Conservation (phyloP, 1,140 invertebrate species). For the Phthorimaea operculella region DNA sequence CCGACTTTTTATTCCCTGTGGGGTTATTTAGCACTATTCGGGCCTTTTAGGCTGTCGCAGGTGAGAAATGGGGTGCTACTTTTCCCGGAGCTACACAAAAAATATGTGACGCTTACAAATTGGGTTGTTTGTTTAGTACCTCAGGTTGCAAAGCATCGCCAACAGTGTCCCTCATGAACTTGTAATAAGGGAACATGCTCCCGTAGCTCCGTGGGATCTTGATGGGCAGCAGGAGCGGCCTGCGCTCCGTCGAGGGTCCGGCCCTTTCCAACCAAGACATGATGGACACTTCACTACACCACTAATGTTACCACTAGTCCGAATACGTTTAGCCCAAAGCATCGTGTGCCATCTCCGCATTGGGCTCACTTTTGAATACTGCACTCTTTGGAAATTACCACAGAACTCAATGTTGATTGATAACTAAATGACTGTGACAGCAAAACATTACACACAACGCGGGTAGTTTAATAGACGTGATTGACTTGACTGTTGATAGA, state of each 20-base stretch:
- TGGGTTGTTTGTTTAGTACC: slow-evolving; percentile 23
- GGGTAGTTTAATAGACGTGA: neutral
- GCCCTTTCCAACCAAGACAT: slow-evolving; percentile 25
- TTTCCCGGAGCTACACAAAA: neutral
- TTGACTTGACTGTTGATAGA: neutral
- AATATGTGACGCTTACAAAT: neutral
- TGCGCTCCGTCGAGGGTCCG: slow-evolving; percentile 32
- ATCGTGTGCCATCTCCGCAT: slow-evolving; percentile 36
- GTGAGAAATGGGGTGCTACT: too few species aligned
- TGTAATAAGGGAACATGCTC: slow-evolving; percentile 63
- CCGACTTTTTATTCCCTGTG: too few species aligned
- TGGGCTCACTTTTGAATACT: slow-evolving; percentile 13
- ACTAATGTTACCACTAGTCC: slow-evolving; percentile 21
- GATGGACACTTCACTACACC: slow-evolving; percentile 12
- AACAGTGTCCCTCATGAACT: slow-evolving; percentile 54
- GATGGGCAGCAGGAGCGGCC: slow-evolving; percentile 44
- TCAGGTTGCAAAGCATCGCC: slow-evolving; percentile 34
- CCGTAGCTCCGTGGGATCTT: slow-evolving; percentile 61
- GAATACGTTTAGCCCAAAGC: slow-evolving; percentile 21
- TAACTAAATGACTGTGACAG: neutral
- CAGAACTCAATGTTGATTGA: neutral
- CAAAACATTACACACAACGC: neutral
- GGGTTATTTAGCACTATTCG: too few species aligned
- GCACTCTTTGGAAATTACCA: slow-evolving; percentile 7
- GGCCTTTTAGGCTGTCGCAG: too few species aligned